A percentile compares a stretch with the other conserved stretches of the same genome.
phyloP scores from a whole-genome alignment of 2,888 invertebrate species.

The Dugesia japonica region DNA sequence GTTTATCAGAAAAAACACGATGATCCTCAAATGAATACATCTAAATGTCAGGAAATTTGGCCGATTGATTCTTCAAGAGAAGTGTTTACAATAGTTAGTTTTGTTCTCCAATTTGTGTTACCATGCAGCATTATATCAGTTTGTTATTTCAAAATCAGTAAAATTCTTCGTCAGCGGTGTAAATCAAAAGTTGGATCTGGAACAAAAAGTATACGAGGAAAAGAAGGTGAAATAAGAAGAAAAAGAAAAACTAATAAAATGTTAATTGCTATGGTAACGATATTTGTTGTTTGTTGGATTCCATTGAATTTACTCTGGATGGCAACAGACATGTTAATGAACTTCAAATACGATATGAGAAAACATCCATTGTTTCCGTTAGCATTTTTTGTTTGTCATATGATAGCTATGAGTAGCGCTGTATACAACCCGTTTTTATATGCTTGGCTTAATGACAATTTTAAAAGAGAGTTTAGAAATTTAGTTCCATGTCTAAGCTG shows the following conservation, averaged over 20 bases:
- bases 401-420: constrained; percentile 77
- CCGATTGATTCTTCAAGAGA: background rate
- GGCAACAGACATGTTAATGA: constrained; percentile 46
- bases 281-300: constrained; percentile 78
- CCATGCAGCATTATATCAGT: constrained; percentile 82
- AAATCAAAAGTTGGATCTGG: background rate
- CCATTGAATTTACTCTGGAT: constrained; percentile 69
- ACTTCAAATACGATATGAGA: constrained; percentile 44
- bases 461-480: constrained; percentile 62
- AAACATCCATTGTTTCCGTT: constrained; percentile 68
- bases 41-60: constrained; percentile 2
- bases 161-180: constrained; percentile 16
- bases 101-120: constrained; percentile 74
- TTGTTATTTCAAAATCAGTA: constrained; percentile 77
- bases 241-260: constrained; percentile 82
- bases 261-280: constrained; percentile 85
- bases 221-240: constrained; percentile 71
- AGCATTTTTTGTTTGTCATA: constrained; percentile 73
- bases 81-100: constrained; percentile 69
- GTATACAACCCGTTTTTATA: constrained; percentile 84
- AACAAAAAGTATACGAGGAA: constrained; percentile 12
- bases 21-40: constrained; percentile 24
- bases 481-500: constrained; percentile 21
- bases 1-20: constrained; percentile 52
- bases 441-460: constrained; percentile 85